Conservation (phyloP, 2,113 vertebrate genomes). For the Oreochromis niloticus region DNA sequence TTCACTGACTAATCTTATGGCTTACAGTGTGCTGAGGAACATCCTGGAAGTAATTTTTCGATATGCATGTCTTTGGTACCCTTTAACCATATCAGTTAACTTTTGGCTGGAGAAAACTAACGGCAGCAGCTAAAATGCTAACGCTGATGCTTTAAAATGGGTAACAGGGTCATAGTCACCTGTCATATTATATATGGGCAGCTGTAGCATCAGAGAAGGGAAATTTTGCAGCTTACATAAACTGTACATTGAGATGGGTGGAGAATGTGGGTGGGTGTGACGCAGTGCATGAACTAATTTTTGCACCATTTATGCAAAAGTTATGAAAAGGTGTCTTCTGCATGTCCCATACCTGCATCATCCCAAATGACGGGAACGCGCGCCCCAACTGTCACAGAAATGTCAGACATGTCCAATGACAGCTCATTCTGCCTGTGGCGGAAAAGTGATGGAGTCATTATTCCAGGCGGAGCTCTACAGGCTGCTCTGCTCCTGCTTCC, state of each 20-base stretch:
- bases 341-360: neutral
- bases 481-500: neutral
- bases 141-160: neutral
- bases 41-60: neutral
- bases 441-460: neutral
- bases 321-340: neutral
- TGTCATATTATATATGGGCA: neutral
- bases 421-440: neutral
- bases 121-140: neutral
- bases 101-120: neutral
- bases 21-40: neutral
- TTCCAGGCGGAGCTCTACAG: constrained; percentile 6
- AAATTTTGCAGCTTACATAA: neutral
- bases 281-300: too few relatives aligned
- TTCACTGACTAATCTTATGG: neutral
- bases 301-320: neutral
- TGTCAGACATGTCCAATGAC: neutral
- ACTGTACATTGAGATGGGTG: neutral
- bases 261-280: neutral
- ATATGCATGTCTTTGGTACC: neutral
- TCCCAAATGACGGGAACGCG: neutral
- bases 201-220: neutral
- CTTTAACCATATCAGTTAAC: rapidly evolving
- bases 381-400: rapidly evolving
- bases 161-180: neutral